phyloP scores from a whole-genome alignment of 1,140 invertebrate genomes.

The Calliphora vicina region DNA sequence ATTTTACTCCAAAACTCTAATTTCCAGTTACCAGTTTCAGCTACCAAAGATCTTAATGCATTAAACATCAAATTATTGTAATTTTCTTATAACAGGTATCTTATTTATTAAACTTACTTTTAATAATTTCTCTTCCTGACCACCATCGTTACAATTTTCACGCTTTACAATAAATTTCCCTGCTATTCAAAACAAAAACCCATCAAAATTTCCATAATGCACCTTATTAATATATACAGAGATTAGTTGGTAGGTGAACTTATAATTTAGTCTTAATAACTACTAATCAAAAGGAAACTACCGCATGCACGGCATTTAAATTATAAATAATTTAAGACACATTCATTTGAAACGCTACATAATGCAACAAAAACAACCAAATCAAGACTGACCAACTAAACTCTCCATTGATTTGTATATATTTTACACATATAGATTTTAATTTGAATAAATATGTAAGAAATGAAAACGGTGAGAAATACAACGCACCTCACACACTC shows the following conservation, averaged over 20 bases:
- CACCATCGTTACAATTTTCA: too few relatives aligned
- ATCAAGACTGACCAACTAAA: background rate
- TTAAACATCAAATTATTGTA: too few relatives aligned
- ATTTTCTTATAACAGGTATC: too few relatives aligned
- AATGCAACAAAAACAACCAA: background rate
- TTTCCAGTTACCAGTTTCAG: too few relatives aligned
- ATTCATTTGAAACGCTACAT: background rate
- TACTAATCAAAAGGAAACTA: background rate
- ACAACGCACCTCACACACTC: background rate
- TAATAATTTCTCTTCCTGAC: too few relatives aligned
- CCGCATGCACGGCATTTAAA: conserved; percentile 2
- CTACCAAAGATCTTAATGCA: too few relatives aligned
- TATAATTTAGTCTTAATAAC: conserved; percentile 9
- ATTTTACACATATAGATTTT: background rate
- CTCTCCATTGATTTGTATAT: background rate
- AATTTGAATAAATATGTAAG: background rate
- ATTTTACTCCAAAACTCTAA: too few relatives aligned
- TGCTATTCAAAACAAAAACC: background rate
- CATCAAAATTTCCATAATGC: background rate
- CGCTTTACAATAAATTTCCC: too few relatives aligned
- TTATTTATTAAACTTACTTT: too few relatives aligned
- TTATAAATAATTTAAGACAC: background rate
- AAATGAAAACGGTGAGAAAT: background rate
- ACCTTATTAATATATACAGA: background rate
- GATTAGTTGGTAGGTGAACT: background rate